These are phyloP conservation scores for Anticlea derivata DNA, from an alignment of 2,888 invertebrate species.

Conservation along the genomic window DNA sequence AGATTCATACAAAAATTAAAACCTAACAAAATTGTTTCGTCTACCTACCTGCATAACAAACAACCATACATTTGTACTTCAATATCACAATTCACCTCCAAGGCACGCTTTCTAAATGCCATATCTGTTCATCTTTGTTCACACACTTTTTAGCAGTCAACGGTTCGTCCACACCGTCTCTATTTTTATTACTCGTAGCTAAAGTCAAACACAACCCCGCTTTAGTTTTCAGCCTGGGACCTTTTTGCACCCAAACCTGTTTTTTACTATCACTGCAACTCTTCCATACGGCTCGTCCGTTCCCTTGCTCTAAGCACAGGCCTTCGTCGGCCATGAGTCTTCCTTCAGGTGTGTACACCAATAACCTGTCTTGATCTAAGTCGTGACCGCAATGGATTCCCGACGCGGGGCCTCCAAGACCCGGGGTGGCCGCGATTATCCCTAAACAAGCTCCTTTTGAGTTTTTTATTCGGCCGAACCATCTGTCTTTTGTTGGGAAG, in stretches of 20 bases:
- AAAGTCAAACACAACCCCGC: conserved; percentile 64
- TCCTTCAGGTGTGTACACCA: conserved; percentile 88
- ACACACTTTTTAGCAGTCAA: conserved; percentile 85
- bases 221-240: conserved; percentile 64
- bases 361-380: conserved; percentile 86
- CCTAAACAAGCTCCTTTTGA: conserved; percentile 69
- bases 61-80: conserved; percentile 34
- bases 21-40: conserved; percentile 16
- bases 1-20: conserved; percentile 14
- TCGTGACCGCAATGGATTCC: conserved; percentile 86
- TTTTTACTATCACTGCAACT: conserved; percentile 86
- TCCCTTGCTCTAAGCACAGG: conserved; percentile 90
- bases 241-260: conserved; percentile 88
- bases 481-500: conserved; percentile 93
- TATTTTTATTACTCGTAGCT: conserved; percentile 47
- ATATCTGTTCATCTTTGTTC: conserved; percentile 84
- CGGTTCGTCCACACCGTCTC: conserved; percentile 59
- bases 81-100: conserved; percentile 79
- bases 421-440: conserved; percentile 80
- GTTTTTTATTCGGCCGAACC: conserved; percentile 93
- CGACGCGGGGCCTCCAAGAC: conserved; percentile 88
- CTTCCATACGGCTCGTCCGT: conserved; percentile 87
- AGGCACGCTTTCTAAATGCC: conserved; percentile 86
- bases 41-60: conserved; percentile 20
- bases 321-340: conserved; percentile 94